Conservation (phyloP, 2,888 invertebrate species). For the Pterobdella sp. region DNA sequence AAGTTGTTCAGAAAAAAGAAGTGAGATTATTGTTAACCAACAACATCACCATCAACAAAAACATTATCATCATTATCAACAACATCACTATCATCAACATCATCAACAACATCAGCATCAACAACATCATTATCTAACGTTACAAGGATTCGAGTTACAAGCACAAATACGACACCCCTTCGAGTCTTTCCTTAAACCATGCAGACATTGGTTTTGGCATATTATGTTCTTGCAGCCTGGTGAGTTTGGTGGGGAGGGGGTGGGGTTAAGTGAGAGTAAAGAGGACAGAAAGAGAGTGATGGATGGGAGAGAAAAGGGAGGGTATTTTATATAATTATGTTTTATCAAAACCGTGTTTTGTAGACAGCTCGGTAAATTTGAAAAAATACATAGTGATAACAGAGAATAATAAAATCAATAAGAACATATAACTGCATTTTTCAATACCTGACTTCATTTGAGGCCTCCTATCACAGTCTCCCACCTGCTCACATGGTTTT, state of each 20-base stretch:
- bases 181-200: background rate
- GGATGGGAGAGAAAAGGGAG: too few relatives aligned
- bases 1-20: background rate
- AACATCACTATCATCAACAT: background rate
- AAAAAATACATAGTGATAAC: too few relatives aligned
- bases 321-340: too few relatives aligned
- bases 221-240: background rate
- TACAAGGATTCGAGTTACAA: constrained; percentile 1
- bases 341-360: too few relatives aligned
- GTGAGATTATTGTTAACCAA: background rate
- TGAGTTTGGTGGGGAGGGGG: too few relatives aligned
- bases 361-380: too few relatives aligned
- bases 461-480: background rate
- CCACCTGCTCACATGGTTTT: background rate
- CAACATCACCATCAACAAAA: background rate
- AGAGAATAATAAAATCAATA: too few relatives aligned
- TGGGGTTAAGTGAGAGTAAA: too few relatives aligned
- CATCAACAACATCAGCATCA: background rate
- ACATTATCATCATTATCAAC: background rate
- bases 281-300: too few relatives aligned
- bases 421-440: too few relatives aligned
- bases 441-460: too few relatives aligned
- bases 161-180: constrained; percentile 12
- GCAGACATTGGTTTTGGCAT: background rate
- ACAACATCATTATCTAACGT: background rate